Evolutionary conservation across 2,888 invertebrate species (phyloP), one percentile per base, ranked within the genome.

Genomic region (Eristalis pertinax): DNA sequence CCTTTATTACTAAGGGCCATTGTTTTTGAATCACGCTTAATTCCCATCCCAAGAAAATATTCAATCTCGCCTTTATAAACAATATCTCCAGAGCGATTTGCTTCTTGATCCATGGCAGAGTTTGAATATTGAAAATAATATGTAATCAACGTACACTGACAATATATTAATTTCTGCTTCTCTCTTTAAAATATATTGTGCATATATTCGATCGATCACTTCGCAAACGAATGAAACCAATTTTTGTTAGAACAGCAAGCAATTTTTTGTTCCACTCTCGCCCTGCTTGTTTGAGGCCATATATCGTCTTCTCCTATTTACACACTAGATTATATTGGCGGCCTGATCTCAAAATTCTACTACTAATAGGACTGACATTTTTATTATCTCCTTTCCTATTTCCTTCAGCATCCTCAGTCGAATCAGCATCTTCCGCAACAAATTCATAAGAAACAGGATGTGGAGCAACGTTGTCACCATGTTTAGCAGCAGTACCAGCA

Each of bases 261-360:
- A 88, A 35, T 13, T 58, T 69, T 41, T 75, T 8, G 50, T 84
- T 84, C 88, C 88, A 88, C n/a, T 38, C 79, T 68, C n/a, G 87
- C 73, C 65, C n/a, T n/a, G n/a, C n/a, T n/a, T n/a, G n/a, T n/a
- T n/a, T n/a, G n/a, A n/a, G n/a, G n/a, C n/a, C n/a, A n/a, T n/a
- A n/a, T n/a, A n/a, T n/a, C n/a, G 76, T 63, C 62, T 86, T 88
- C 2, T 64, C 63, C 10, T 89, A 58, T 67, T 77, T 86, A 38
- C 86, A 88, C 8, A 89, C 85, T 15, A 43, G 43, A 43, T 43
- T 43, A 43, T 43, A 43, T n/a, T 43, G 43, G 2, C n/a, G 43
- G 2, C 43, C 43, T 3, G 43, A 43, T 43, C 43, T 43, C n/a
- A 43, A 43, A 43, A n/a, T 43, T 43, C n/a, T 43, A n/a, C 15